Percentiles rank a stretch among this genome's conserved stretches.
Conservation (phyloP, 1,140 invertebrate species). For the Harlomillsia oculata region DNA sequence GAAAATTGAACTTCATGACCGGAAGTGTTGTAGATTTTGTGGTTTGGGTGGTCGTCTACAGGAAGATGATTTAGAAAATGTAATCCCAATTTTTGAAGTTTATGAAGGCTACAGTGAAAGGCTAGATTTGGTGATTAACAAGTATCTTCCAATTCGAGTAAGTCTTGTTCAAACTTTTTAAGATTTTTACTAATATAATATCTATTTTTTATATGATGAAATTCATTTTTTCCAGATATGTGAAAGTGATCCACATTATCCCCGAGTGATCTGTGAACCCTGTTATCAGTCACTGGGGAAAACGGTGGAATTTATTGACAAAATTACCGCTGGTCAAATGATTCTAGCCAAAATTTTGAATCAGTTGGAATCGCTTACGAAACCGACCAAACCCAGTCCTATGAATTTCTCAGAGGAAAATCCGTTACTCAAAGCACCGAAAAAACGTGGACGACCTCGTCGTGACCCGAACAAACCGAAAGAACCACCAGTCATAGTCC, state of each 20-base stretch:
- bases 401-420: constrained; percentile 1
- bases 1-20: too few species aligned
- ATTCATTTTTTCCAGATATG: constrained; percentile 4
- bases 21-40: too few species aligned
- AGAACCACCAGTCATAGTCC: background rate
- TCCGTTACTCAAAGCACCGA: background rate
- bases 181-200: too few species aligned
- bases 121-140: too few species aligned
- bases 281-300: background rate
- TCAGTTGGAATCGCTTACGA: background rate
- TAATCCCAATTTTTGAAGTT: too few species aligned
- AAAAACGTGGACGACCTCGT: constrained; percentile 14
- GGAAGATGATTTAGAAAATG: too few species aligned
- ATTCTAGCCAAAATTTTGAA: background rate
- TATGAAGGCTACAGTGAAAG: too few species aligned
- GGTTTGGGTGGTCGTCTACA: too few species aligned
- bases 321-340: constrained; percentile 13
- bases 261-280: constrained; percentile 3
- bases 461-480: constrained; percentile 4
- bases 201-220: too few species aligned
- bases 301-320: constrained; percentile 5
- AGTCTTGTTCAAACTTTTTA: too few species aligned
- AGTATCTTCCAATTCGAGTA: too few species aligned
- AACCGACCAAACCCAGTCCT: background rate
- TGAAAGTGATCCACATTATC: background rate